phyloP scores from a whole-genome alignment of 1,140 invertebrate species.

The Cherax destructor region DNA sequence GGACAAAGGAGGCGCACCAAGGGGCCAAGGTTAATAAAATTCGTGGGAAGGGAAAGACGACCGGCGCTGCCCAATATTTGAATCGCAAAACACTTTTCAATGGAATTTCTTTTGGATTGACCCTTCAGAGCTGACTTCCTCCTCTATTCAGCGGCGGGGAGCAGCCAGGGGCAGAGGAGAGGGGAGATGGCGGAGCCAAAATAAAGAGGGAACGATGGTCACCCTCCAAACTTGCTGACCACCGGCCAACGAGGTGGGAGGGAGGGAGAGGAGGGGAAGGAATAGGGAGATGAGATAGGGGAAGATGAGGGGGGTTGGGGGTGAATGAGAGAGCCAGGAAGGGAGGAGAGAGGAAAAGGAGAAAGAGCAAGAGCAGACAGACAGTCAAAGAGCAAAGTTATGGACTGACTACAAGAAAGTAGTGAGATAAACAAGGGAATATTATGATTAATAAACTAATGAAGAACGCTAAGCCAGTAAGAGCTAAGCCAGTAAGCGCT shows the following conservation, averaged over 20 bases:
- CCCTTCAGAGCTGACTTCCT: constrained; percentile 56
- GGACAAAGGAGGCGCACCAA: neutral
- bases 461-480: too few relatives aligned
- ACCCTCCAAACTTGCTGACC: constrained; percentile 29
- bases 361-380: neutral
- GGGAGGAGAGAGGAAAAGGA: neutral
- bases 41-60: constrained; percentile 16
- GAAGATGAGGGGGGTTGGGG: neutral
- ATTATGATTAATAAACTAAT: too few relatives aligned
- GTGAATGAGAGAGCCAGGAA: neutral
- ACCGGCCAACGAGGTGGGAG: constrained; percentile 4
- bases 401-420: too few relatives aligned
- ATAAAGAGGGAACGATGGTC: constrained; percentile 29
- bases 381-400: too few relatives aligned
- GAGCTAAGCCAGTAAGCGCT: too few relatives aligned
- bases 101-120: constrained; percentile 54
- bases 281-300: neutral
- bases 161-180: neutral
- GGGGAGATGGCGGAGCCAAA: neutral
- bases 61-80: constrained; percentile 35
- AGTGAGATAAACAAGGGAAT: too few relatives aligned
- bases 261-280: neutral
- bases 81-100: constrained; percentile 58
- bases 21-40: constrained; percentile 34
- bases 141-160: constrained; percentile 19